phyloP scores from a whole-genome alignment of 2,797 vertebrate species.

The Peromyscus melanophrys region DNA sequence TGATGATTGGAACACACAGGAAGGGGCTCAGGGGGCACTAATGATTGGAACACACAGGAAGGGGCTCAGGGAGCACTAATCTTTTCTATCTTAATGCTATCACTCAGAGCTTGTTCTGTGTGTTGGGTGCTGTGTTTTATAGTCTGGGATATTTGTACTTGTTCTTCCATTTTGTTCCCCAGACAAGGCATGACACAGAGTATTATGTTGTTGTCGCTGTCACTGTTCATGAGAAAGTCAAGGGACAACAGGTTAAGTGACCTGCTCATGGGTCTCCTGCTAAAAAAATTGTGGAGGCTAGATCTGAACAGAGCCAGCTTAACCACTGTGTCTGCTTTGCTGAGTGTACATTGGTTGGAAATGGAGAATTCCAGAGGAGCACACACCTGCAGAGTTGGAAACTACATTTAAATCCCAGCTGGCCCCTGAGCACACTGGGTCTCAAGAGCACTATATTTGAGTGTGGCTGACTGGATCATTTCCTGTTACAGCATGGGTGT shows the following conservation, averaged over 20 bases:
- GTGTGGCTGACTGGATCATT: neutral
- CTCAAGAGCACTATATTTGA: neutral
- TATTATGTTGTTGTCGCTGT: neutral
- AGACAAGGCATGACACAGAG: neutral
- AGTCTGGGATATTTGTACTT: conserved; percentile 44
- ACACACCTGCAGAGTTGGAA: neutral
- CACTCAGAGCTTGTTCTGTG: conserved; percentile 26
- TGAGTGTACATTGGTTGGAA: neutral
- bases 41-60: conserved; percentile 1
- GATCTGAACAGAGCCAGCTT: neutral
- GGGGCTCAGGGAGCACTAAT: conserved; percentile 32
- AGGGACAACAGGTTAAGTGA: neutral
- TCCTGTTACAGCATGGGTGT: neutral
- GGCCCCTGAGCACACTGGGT: neutral
- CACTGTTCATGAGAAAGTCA: conserved; percentile 28
- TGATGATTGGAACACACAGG: neutral
- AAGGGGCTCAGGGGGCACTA: conserved; percentile 19
- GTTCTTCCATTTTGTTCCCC: conserved; percentile 48
- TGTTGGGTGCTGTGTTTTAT: conserved; percentile 16
- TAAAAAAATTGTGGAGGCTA: neutral
- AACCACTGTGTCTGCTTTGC: neutral
- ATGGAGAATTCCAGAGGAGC: neutral
- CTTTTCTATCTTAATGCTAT: neutral
- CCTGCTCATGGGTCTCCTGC: neutral
- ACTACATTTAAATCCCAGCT: neutral